Evolutionary conservation across 2,797 vertebrate genomes (phyloP).

Genomic region (Toxotes lorentzi): DNA sequence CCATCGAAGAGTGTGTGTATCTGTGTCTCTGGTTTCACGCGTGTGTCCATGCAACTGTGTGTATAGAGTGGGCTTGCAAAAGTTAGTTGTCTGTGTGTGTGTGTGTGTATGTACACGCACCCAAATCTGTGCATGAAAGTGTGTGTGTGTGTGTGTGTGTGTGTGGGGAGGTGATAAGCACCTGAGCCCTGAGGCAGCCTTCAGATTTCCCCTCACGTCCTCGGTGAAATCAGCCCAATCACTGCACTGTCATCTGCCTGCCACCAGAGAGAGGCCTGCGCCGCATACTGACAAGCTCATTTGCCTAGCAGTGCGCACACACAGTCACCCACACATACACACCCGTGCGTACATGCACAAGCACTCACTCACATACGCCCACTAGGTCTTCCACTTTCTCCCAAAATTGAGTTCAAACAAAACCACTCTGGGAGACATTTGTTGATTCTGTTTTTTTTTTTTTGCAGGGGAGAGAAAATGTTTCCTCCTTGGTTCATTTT

Average conservation of each 20-base stretch:
- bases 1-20: slow-evolving; percentile 11
- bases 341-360: slow-evolving; percentile 4
- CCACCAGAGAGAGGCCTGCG: slow-evolving; percentile 78
- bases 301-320: slow-evolving; percentile 60
- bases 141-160: slow-evolving; percentile 17
- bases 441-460: slow-evolving; percentile 37
- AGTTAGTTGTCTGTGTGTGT: slow-evolving; percentile 36
- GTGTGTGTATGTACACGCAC: slow-evolving; percentile 5
- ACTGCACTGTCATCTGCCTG: slow-evolving; percentile 81
- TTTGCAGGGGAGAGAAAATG: slow-evolving; percentile 50
- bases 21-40: slow-evolving; percentile 13
- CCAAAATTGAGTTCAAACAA: slow-evolving; percentile 65
- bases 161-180: slow-evolving; percentile 79
- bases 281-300: slow-evolving; percentile 81
- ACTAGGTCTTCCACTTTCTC: slow-evolving; percentile 58
- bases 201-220: slow-evolving; percentile 83
- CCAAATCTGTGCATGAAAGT: slow-evolving; percentile 8
- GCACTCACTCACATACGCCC: slow-evolving; percentile 47
- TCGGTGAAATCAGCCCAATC: slow-evolving; percentile 82
- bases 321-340: background rate
- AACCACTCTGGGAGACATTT: slow-evolving; percentile 60
- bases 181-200: slow-evolving; percentile 80
- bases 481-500: slow-evolving; percentile 62
- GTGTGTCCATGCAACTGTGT: slow-evolving; percentile 6
- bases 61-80: slow-evolving; percentile 18